phyloP scores from a whole-genome alignment of 1,140 invertebrate genomes.

The Nymphalis io region DNA sequence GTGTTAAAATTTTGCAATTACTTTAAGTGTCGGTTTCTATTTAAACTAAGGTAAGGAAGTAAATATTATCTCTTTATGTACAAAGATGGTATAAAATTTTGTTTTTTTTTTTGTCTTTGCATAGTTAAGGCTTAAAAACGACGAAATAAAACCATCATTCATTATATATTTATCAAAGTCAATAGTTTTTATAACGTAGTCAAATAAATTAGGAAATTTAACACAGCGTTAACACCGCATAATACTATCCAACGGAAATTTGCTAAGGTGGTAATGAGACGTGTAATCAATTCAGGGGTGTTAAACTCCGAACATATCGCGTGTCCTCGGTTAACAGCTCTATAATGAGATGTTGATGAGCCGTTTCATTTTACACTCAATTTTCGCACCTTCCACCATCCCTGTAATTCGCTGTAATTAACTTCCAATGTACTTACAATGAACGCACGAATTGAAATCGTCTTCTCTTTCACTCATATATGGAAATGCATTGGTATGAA shows the following conservation, averaged over 20 bases:
- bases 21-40: too few relatives aligned
- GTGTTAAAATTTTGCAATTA: too few relatives aligned
- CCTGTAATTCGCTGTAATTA: constrained; percentile 44
- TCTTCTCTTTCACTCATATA: constrained; percentile 28
- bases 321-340: constrained; percentile 39
- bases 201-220: too few relatives aligned
- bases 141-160: too few relatives aligned
- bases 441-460: constrained; percentile 23
- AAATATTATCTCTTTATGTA: too few relatives aligned
- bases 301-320: constrained; percentile 37
- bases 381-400: constrained; percentile 45
- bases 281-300: constrained; percentile 34
- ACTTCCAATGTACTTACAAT: constrained; percentile 34
- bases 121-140: too few relatives aligned
- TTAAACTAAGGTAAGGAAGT: too few relatives aligned
- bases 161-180: too few relatives aligned
- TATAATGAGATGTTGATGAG: constrained; percentile 47
- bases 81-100: too few relatives aligned
- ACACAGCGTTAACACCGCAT: neutral
- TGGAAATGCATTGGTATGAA: constrained; percentile 31
- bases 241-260: constrained; percentile 18
- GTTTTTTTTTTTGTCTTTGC: too few relatives aligned
- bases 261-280: constrained; percentile 25
- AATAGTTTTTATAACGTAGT: too few relatives aligned
- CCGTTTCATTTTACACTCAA: constrained; percentile 45